Conservation (phyloP, 1,140 invertebrate genomes). For the Holcopasites calliopsidis region DNA sequence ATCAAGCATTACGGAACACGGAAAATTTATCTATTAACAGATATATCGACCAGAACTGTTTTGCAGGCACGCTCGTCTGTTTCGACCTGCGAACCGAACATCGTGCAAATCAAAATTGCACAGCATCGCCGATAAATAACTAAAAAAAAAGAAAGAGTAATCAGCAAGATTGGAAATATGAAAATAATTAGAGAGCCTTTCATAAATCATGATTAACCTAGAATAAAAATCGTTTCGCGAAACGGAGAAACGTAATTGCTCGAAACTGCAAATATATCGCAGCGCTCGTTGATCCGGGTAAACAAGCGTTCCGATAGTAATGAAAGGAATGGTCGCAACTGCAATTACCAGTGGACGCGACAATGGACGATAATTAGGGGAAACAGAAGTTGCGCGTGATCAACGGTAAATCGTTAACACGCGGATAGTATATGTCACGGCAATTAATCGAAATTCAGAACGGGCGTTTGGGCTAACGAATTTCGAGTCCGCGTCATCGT, state of each 20-base stretch:
- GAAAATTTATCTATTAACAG: slow-evolving; percentile 21
- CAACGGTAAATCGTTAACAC: slow-evolving; percentile 7
- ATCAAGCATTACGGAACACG: neutral
- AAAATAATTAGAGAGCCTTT: neutral
- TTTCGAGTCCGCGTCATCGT: neutral
- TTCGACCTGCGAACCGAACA: slow-evolving; percentile 11
- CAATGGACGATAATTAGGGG: slow-evolving; percentile 22
- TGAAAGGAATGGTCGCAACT: slow-evolving; percentile 5
- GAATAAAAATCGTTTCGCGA: neutral
- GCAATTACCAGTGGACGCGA: slow-evolving; percentile 8
- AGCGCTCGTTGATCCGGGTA: neutral
- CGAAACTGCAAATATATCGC: slow-evolving; percentile 1
- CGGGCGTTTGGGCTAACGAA: slow-evolving; percentile 5
- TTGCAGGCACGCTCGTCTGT: slow-evolving; percentile 32
- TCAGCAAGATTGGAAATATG: no score
- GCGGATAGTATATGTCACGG: neutral
- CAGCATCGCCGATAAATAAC: neutral
- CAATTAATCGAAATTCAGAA: slow-evolving; percentile 34
- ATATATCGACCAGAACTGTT: neutral
- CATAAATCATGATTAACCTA: neutral
- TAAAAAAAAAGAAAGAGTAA: neutral
- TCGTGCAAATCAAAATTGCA: neutral
- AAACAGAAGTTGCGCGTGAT: slow-evolving; percentile 24
- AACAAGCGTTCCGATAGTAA: neutral
- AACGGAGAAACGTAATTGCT: neutral